phyloP scores from a whole-genome alignment of 2,113 vertebrate species.

The Crotalus viridis region DNA sequence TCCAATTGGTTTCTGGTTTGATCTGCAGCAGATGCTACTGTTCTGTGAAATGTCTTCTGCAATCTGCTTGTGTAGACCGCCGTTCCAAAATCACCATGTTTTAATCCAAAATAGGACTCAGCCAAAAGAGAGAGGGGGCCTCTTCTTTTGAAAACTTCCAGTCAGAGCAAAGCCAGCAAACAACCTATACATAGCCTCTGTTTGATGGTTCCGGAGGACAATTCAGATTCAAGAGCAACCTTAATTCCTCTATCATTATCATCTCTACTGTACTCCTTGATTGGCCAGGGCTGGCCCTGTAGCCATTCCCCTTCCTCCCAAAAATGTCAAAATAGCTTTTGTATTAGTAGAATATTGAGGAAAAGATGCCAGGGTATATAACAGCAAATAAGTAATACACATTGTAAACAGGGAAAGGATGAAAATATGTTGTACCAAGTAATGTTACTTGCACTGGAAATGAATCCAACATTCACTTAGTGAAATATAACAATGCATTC shows the following conservation, averaged over 20 bases:
- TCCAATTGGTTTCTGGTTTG: neutral
- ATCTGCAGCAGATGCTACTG: neutral
- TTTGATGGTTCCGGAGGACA: neutral
- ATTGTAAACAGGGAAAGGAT: neutral
- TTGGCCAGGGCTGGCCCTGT: neutral
- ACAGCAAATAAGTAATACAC: neutral
- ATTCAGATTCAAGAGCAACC: neutral
- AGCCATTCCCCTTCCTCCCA: no score
- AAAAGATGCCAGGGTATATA: neutral
- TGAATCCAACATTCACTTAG: neutral
- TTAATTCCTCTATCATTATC: neutral
- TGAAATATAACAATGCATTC: neutral
- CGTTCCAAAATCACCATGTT: neutral
- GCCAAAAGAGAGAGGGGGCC: neutral
- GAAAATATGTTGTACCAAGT: neutral
- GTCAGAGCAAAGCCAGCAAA: neutral
- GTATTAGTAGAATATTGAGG: neutral
- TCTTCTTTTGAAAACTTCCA: neutral
- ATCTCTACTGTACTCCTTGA: neutral
- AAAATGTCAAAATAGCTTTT: neutral
- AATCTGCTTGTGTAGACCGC: neutral
- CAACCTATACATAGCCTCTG: neutral
- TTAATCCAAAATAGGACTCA: neutral
- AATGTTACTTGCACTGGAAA: neutral
- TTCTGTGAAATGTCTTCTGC: neutral